These are phyloP conservation scores for Mycalesis mineus DNA, from an alignment of 2,888 invertebrate genomes.

Conservation along the genomic window DNA sequence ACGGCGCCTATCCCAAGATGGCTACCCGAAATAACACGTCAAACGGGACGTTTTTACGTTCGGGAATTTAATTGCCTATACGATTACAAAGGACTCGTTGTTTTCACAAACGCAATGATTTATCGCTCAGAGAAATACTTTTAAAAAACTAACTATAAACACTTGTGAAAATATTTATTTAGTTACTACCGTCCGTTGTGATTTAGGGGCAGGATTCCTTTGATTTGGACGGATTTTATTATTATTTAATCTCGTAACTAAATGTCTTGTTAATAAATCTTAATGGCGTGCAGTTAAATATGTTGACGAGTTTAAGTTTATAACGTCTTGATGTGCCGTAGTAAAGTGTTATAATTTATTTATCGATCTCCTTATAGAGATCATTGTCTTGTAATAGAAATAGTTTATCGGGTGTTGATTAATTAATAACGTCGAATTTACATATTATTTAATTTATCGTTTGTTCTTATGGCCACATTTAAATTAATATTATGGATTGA, in stretches of 20 bases:
- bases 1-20: slow-evolving; percentile 48
- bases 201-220: slow-evolving; percentile 24
- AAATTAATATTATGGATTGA: not conserved
- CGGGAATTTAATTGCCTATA: slow-evolving; percentile 70
- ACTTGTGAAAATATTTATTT: slow-evolving; percentile 55
- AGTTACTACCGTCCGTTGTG: slow-evolving; percentile 46
- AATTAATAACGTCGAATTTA: slow-evolving; percentile 9
- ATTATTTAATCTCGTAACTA: slow-evolving; percentile 22
- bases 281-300: slow-evolving; percentile 18
- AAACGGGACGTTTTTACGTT: slow-evolving; percentile 58
- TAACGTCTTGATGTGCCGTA: slow-evolving; percentile 17
- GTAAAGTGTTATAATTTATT: slow-evolving; percentile 23
- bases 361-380: slow-evolving; percentile 16
- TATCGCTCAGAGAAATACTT: slow-evolving; percentile 46
- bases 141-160: slow-evolving; percentile 36
- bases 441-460: slow-evolving; percentile 6
- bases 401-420: slow-evolving; percentile 15
- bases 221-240: slow-evolving; percentile 25
- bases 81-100: slow-evolving; percentile 75
- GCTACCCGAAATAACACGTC: slow-evolving; percentile 36
- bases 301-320: slow-evolving; percentile 22
- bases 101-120: slow-evolving; percentile 70
- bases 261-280: slow-evolving; percentile 27
- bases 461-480: slow-evolving; percentile 1
- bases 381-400: slow-evolving; percentile 13